Conservation (phyloP, 2,888 invertebrate genomes). For the Thyatira batis region DNA sequence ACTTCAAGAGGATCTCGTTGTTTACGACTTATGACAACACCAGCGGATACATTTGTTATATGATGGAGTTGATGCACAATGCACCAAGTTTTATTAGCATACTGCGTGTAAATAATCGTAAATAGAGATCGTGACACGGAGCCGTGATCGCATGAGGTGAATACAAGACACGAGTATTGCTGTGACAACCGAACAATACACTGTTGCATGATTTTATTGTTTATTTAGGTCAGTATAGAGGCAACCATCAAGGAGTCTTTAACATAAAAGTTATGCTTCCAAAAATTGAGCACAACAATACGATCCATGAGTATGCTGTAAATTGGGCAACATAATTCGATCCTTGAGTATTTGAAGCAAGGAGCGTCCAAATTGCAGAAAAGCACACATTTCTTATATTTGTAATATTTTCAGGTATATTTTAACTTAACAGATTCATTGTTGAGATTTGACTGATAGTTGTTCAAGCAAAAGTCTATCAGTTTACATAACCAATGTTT, state of each 20-base stretch:
- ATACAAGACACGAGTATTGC: slow-evolving; percentile 16
- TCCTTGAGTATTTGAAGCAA: too few relatives aligned
- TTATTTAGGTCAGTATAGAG: slow-evolving; percentile 8
- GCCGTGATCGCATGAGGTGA: slow-evolving; percentile 28
- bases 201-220: slow-evolving; percentile 18
- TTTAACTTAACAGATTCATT: too few relatives aligned
- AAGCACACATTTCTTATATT: too few relatives aligned
- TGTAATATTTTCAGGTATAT: too few relatives aligned
- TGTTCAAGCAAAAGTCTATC: neutral
- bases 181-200: slow-evolving; percentile 16
- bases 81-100: slow-evolving; percentile 35
- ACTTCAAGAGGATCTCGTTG: neutral
- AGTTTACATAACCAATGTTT: neutral
- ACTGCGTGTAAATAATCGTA: slow-evolving; percentile 31
- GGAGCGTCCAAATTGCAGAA: too few relatives aligned
- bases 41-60: slow-evolving; percentile 18
- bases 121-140: slow-evolving; percentile 42
- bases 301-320: too few relatives aligned
- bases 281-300: too few relatives aligned
- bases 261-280: too few relatives aligned
- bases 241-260: too few relatives aligned
- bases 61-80: slow-evolving; percentile 29
- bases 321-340: too few relatives aligned
- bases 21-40: neutral
- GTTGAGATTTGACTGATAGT: neutral